Percentiles rank a stretch among this genome's conserved stretches.
Evolutionary conservation across 2,888 invertebrate genomes (phyloP).

Genomic region (Drosophila recens): DNA sequence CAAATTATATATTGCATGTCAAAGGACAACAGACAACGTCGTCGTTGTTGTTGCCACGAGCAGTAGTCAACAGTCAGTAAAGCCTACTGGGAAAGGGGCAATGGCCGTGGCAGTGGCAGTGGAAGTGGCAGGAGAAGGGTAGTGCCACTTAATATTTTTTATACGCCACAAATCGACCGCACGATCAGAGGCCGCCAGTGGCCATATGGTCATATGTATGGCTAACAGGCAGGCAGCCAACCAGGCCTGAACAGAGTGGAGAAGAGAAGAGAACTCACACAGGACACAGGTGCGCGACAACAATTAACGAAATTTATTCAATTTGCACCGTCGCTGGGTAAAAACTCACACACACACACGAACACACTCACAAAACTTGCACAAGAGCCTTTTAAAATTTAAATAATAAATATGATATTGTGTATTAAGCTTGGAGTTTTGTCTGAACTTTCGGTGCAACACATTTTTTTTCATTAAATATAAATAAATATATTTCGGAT

Average conservation of each 20-base stretch:
- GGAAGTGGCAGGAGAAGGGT: background rate
- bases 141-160: slow-evolving; percentile 80
- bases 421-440: slow-evolving; percentile 35
- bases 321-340: slow-evolving; percentile 63
- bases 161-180: slow-evolving; percentile 80
- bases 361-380: slow-evolving; percentile 29
- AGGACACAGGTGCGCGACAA: slow-evolving; percentile 70
- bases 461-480: slow-evolving; percentile 54
- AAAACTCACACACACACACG: slow-evolving; percentile 33
- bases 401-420: slow-evolving; percentile 68
- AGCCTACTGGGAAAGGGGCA: background rate
- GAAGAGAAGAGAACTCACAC: slow-evolving; percentile 12
- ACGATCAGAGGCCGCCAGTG: slow-evolving; percentile 71
- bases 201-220: slow-evolving; percentile 44
- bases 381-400: slow-evolving; percentile 50
- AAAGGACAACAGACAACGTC: slow-evolving; percentile 72
- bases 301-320: slow-evolving; percentile 81
- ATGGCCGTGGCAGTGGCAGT: background rate
- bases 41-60: slow-evolving; percentile 33
- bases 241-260: slow-evolving; percentile 7
- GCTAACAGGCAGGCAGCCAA: slow-evolving; percentile 1
- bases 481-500: slow-evolving; percentile 34
- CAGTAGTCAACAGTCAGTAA: background rate
- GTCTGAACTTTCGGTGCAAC: slow-evolving; percentile 36
- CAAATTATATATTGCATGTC: slow-evolving; percentile 81